Percentiles rank a stretch among this genome's conserved stretches.
Evolutionary conservation across 2,888 invertebrate species (phyloP).

Genomic region (Tiliacea aurago): DNA sequence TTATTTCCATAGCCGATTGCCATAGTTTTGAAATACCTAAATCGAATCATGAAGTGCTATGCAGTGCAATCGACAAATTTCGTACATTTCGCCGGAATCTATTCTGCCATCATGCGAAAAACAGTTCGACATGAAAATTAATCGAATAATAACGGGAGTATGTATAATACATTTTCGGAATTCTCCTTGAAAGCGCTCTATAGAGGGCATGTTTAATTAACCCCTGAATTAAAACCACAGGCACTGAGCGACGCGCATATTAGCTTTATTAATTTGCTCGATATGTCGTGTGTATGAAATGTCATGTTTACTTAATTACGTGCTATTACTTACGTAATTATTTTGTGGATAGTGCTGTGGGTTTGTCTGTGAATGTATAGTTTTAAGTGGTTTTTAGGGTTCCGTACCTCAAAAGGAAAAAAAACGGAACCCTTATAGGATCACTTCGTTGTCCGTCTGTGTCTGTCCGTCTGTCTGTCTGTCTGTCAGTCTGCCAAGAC

Average conservation of each 20-base stretch:
- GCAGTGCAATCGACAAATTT: constrained; percentile 1
- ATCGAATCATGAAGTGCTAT: neutral
- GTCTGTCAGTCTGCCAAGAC: too few species aligned
- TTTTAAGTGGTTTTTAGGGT: constrained; percentile 2
- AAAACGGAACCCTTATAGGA: too few species aligned
- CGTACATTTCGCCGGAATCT: neutral
- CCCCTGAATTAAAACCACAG: constrained; percentile 65
- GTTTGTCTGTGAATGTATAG: neutral
- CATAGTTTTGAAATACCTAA: constrained; percentile 7
- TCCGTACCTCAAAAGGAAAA: too few species aligned
- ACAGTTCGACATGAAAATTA: constrained; percentile 19
- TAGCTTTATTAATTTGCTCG: constrained; percentile 64
- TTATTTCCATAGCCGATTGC: neutral
- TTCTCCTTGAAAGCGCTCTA: constrained; percentile 28
- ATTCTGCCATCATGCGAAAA: constrained; percentile 27
- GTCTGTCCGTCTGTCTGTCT: too few species aligned
- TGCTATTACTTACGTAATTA: constrained; percentile 35
- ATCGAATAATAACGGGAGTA: constrained; percentile 19
- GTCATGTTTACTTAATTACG: constrained; percentile 52
- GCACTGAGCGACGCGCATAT: constrained; percentile 44
- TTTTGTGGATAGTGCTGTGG: neutral
- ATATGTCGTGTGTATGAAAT: constrained; percentile 50
- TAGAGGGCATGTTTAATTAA: constrained; percentile 61
- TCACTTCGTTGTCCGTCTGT: too few species aligned
- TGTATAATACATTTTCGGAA: constrained; percentile 27